Conservation (phyloP, 2,797 vertebrate genomes). For the Sus cebifrons region DNA sequence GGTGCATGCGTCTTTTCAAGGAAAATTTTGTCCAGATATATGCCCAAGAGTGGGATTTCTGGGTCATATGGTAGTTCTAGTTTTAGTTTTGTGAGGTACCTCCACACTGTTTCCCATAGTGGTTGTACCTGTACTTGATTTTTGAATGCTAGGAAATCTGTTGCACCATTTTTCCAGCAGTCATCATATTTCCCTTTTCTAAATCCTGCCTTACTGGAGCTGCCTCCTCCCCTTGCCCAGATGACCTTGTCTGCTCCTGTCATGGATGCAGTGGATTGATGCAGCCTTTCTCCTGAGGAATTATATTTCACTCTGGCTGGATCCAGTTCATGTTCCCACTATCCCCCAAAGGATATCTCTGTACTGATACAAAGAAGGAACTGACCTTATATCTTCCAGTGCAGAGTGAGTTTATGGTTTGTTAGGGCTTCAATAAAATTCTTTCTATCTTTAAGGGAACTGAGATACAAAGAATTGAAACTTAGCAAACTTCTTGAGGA, state of each 20-base stretch:
- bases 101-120: too few relatives aligned
- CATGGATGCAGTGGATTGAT: background rate
- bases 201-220: background rate
- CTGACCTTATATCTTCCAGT: background rate
- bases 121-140: too few relatives aligned
- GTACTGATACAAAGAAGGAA: background rate
- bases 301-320: background rate
- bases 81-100: too few relatives aligned
- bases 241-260: background rate
- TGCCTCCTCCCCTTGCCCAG: background rate
- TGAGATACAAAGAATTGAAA: slow-evolving; percentile 4
- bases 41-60: too few relatives aligned
- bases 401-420: background rate
- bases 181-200: background rate
- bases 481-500: background rate
- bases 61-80: too few relatives aligned
- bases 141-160: background rate
- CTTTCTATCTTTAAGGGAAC: background rate
- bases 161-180: background rate
- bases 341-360: background rate
- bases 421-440: background rate
- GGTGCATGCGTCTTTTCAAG: too few relatives aligned
- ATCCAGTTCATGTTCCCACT: background rate
- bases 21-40: too few relatives aligned
- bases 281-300: background rate